These are phyloP conservation scores for Clarias platycephalus DNA, from an alignment of 2,797 vertebrate species.

Conservation along the genomic window DNA sequence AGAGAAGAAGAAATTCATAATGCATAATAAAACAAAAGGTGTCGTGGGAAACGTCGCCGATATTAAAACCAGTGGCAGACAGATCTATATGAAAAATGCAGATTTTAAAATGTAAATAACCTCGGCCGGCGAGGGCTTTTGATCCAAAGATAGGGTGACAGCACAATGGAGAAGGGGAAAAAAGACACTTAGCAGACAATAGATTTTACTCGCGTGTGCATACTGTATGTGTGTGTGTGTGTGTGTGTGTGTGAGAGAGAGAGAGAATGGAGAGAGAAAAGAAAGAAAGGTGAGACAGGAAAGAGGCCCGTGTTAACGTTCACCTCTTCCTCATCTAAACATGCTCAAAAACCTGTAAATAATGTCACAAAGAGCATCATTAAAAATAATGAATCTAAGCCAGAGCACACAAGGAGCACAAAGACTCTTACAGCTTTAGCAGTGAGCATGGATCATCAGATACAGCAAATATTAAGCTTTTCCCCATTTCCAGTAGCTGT, in stretches of 20 bases:
- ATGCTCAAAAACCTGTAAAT: constrained; percentile 28
- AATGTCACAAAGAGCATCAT: neutral
- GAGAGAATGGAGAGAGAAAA: neutral
- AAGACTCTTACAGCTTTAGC: neutral
- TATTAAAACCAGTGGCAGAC: constrained; percentile 87
- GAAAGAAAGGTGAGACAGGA: neutral
- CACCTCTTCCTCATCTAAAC: constrained; percentile 34
- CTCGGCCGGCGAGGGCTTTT: constrained; percentile 74
- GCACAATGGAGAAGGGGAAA: constrained; percentile 76
- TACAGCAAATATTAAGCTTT: neutral
- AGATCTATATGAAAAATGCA: constrained; percentile 88
- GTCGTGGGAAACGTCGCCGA: constrained; percentile 85
- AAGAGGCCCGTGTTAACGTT: neutral
- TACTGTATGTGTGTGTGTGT: neutral
- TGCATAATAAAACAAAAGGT: constrained; percentile 88
- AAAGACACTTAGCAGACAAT: constrained; percentile 53
- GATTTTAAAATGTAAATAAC: constrained; percentile 85
- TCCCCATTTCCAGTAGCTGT: neutral
- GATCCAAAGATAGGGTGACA: constrained; percentile 83
- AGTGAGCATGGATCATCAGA: too few relatives aligned
- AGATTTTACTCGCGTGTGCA: neutral
- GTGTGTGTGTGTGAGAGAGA: neutral
- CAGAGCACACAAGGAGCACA: neutral
- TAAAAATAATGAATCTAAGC: neutral
- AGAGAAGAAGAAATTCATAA: constrained; percentile 84